phyloP scores from a whole-genome alignment of 2,797 vertebrate genomes.

The Pantherophis vulpinus region DNA sequence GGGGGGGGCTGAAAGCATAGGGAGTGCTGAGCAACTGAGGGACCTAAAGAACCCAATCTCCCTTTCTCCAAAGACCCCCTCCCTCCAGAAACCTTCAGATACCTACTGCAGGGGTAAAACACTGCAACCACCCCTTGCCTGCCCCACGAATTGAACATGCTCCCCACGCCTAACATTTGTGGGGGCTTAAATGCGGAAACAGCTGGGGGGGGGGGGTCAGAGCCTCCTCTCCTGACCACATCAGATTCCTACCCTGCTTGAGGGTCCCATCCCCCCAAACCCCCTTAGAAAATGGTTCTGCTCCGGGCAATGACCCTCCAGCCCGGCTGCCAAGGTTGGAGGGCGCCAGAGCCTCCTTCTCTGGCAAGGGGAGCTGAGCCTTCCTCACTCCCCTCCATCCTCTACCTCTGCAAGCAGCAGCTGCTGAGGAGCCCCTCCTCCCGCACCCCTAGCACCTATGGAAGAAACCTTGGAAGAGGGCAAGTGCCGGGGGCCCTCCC shows the following conservation, averaged over 20 bases:
- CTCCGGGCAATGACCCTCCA: not conserved
- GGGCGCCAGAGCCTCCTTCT: not conserved
- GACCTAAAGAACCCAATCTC: not conserved
- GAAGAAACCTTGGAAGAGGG: not conserved
- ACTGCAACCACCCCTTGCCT: not conserved
- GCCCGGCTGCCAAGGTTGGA: not conserved
- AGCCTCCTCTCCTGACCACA: not conserved
- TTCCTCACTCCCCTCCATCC: not conserved
- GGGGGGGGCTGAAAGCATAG: not conserved
- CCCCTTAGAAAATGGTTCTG: not conserved
- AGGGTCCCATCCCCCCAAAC: not conserved
- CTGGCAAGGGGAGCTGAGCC: not conserved
- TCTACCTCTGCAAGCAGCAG: not conserved
- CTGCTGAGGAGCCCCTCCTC: not conserved
- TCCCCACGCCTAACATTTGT: not conserved
- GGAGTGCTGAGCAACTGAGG: not conserved
- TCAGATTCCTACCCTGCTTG: not conserved
- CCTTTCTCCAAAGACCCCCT: not conserved
- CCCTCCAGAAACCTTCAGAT: not conserved
- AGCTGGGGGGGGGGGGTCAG: not conserved
- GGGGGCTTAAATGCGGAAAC: not conserved
- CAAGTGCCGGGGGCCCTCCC: rapidly evolving
- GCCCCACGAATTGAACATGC: not conserved
- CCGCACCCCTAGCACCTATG: rapidly evolving
- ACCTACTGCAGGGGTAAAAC: not conserved